These are phyloP conservation scores for Oophaga pumilio DNA, from an alignment of 2,113 vertebrate genomes.

Conservation along the genomic window DNA sequence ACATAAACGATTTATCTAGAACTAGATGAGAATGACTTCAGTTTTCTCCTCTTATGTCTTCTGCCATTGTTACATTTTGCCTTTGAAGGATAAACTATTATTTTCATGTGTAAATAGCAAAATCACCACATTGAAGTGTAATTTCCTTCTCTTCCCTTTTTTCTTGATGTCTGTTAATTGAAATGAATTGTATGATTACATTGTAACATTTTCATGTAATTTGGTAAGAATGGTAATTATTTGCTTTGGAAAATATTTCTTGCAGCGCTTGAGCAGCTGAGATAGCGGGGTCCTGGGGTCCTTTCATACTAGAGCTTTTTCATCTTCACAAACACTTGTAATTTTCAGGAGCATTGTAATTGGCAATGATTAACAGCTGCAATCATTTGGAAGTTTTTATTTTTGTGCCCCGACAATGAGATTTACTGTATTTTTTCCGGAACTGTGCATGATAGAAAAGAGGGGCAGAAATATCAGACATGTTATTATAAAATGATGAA, in stretches of 20 bases:
- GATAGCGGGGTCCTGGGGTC: conserved; percentile 11
- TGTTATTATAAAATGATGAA: neutral
- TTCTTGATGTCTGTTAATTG: neutral
- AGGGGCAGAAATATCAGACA: neutral
- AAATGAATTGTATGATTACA: conserved; percentile 8
- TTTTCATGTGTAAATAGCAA: neutral
- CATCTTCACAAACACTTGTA: neutral
- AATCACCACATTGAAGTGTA: neutral
- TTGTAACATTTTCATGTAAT: conserved; percentile 12
- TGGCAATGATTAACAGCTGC: neutral
- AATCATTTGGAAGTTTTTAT: neutral
- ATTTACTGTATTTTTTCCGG: neutral
- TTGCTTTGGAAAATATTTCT: conserved; percentile 2
- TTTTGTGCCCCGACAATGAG: neutral
- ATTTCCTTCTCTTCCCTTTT: neutral
- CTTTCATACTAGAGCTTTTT: neutral
- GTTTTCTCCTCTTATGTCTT: conserved; percentile 14
- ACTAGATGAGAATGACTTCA: conserved; percentile 14
- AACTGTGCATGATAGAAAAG: neutral
- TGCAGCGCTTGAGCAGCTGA: conserved; percentile 5
- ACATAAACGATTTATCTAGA: neutral
- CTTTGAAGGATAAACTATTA: neutral
- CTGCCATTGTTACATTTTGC: neutral
- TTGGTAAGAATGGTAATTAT: conserved; percentile 7
- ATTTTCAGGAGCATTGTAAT: neutral